These are phyloP conservation scores for Megaceryle torquata DNA, from an alignment of 2,113 vertebrate species.

Conservation along the genomic window DNA sequence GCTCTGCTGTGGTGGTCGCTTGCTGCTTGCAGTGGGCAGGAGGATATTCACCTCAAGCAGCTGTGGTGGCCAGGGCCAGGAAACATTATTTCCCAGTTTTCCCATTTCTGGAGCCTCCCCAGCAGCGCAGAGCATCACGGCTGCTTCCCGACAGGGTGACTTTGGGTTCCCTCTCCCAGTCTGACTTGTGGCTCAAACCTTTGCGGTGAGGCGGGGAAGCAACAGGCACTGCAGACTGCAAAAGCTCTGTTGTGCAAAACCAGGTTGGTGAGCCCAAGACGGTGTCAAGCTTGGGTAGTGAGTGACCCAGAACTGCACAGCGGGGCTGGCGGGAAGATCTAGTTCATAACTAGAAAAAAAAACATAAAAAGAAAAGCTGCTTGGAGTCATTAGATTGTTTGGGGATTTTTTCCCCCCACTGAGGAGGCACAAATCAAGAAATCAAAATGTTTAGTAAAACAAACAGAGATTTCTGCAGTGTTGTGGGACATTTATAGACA, in stretches of 20 bases:
- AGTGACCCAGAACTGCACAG: neutral
- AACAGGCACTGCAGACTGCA: neutral
- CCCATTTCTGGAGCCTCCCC: neutral
- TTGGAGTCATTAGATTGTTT: neutral
- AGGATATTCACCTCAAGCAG: neutral
- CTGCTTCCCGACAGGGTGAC: neutral
- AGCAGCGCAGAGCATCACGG: neutral
- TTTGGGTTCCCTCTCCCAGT: neutral
- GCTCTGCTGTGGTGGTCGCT: neutral
- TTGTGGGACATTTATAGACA: neutral
- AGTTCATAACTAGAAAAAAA: neutral
- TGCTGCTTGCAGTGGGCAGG: neutral
- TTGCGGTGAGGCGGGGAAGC: neutral
- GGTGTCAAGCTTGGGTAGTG: accelerated
- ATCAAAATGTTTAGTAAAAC: neutral
- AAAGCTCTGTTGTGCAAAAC: neutral
- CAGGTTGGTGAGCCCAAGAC: neutral
- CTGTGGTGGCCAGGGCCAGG: neutral
- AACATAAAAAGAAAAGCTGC: neutral
- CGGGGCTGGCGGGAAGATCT: neutral
- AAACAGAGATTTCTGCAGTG: neutral
- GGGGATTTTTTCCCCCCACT: neutral
- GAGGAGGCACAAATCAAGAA: neutral
- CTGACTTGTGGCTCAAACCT: neutral
- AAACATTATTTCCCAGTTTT: neutral